These are phyloP conservation scores for Poecile montanus DNA, from an alignment of 2,797 vertebrate genomes.

Conservation along the genomic window DNA sequence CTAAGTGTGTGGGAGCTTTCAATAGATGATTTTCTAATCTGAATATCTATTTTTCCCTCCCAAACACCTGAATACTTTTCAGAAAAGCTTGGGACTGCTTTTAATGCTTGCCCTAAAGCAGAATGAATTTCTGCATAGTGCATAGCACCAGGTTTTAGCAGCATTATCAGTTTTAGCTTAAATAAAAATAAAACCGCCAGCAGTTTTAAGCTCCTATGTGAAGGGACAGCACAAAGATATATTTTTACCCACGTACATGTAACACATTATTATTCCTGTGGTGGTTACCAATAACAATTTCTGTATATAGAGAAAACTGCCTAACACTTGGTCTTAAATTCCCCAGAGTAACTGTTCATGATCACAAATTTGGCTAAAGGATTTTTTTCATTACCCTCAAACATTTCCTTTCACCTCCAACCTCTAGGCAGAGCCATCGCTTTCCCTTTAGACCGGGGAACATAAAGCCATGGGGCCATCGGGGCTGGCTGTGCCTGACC, in stretches of 20 bases:
- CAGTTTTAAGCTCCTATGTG: background rate
- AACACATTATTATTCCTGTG: background rate
- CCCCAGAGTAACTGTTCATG: constrained; percentile 76
- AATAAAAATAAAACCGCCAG: background rate
- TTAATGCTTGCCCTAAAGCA: background rate
- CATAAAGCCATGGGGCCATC: constrained; percentile 83
- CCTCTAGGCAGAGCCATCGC: constrained; percentile 80
- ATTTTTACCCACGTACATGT: background rate
- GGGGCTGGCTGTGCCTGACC: constrained; percentile 81
- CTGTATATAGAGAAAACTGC: background rate
- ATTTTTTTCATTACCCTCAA: constrained; percentile 82
- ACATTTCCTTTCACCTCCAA: constrained; percentile 86
- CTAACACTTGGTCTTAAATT: constrained; percentile 67
- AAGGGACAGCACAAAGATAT: background rate
- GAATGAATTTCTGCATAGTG: background rate
- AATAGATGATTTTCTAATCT: constrained; percentile 20
- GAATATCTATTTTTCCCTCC: background rate
- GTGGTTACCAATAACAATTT: background rate
- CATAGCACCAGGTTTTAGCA: background rate
- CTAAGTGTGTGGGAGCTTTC: background rate
- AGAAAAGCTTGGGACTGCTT: constrained; percentile 6
- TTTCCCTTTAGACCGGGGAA: constrained; percentile 77
- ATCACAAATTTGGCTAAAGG: constrained; percentile 80
- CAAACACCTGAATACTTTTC: constrained; percentile 34
- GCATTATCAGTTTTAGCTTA: background rate